Evolutionary conservation across 2,888 invertebrate species (phyloP).

Genomic region (Dolichopus griseipennis): DNA sequence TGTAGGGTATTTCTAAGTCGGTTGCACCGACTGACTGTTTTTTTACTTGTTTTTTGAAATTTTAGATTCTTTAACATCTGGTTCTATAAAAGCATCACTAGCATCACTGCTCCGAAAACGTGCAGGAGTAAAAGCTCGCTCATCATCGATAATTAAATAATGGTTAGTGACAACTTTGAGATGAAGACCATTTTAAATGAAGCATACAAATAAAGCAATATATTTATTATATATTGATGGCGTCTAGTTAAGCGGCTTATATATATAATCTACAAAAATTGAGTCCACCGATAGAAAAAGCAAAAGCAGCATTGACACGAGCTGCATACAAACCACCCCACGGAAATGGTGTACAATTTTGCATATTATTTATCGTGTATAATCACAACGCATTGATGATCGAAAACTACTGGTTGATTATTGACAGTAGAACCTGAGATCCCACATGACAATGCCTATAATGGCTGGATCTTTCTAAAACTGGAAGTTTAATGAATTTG

Average conservation of each 20-base stretch:
- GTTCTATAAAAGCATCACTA: neutral
- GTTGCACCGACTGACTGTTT: no score
- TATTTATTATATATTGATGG: slow-evolving; percentile 9
- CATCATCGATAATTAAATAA: neutral
- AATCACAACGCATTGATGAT: slow-evolving; percentile 13
- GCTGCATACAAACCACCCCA: slow-evolving; percentile 11
- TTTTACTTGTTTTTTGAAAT: no score
- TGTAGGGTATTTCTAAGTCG: no score
- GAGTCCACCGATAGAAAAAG: neutral
- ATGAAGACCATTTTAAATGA: slow-evolving; percentile 15
- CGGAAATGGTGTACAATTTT: slow-evolving; percentile 11
- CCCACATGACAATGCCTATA: no score
- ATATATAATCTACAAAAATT: slow-evolving; percentile 11
- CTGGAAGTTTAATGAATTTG: no score
- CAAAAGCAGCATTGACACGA: neutral
- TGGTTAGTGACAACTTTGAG: slow-evolving; percentile 14
- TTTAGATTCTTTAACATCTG: neutral
- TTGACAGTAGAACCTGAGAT: neutral
- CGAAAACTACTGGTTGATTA: slow-evolving; percentile 15
- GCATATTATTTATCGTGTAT: slow-evolving; percentile 2
- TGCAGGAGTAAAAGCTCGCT: neutral
- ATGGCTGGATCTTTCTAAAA: no score
- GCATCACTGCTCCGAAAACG: neutral
- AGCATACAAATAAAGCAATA: slow-evolving; percentile 11
- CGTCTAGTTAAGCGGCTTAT: neutral